Evolutionary conservation across 2,113 vertebrate genomes (phyloP).

Genomic region (Panthera leo): DNA sequence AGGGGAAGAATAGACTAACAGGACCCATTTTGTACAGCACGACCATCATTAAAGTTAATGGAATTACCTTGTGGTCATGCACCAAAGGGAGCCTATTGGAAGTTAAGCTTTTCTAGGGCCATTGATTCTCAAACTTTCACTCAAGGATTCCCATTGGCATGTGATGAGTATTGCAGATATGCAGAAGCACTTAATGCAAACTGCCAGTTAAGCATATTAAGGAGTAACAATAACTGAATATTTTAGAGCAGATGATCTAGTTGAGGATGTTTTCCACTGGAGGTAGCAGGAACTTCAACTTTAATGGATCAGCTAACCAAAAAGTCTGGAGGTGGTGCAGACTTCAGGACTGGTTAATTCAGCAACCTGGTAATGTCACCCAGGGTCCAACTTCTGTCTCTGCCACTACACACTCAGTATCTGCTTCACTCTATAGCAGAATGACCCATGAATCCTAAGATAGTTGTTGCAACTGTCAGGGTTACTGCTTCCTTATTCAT

Average conservation of each 20-base stretch:
- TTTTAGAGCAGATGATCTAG: neutral
- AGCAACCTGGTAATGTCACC: neutral
- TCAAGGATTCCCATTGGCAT: constrained; percentile 9
- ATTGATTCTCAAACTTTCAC: constrained; percentile 45
- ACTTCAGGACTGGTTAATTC: neutral
- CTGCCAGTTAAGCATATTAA: constrained; percentile 49
- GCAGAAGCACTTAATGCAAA: constrained; percentile 47
- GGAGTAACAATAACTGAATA: constrained; percentile 29
- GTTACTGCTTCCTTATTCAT: neutral
- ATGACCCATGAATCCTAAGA: neutral
- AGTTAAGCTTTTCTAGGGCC: constrained; percentile 75
- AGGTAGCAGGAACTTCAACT: neutral
- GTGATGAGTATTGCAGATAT: constrained; percentile 18
- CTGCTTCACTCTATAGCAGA: neutral
- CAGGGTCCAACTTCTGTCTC: neutral
- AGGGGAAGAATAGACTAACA: constrained; percentile 76
- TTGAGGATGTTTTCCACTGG: neutral
- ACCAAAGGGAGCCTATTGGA: constrained; percentile 75
- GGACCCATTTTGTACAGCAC: constrained; percentile 64
- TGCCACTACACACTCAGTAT: neutral
- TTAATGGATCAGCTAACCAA: neutral
- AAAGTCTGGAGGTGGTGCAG: neutral
- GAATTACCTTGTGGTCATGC: constrained; percentile 74
- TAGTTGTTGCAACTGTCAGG: neutral
- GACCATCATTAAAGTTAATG: constrained; percentile 83